These are phyloP conservation scores for Pteronura brasiliensis DNA, from an alignment of 2,113 vertebrate species.

Conservation along the genomic window DNA sequence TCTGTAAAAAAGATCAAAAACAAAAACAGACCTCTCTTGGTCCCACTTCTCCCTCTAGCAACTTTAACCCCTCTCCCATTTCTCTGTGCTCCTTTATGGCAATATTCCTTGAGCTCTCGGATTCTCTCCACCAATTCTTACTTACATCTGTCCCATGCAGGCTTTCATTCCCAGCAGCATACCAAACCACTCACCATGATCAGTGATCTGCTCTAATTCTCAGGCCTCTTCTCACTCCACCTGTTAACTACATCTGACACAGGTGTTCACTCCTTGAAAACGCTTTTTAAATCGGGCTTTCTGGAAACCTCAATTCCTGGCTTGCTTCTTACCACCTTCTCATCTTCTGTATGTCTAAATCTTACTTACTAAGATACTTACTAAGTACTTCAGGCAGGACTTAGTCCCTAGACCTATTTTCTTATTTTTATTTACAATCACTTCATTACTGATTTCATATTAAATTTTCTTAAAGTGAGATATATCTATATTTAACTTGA, in stretches of 20 bases:
- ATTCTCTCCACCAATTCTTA: slow-evolving; percentile 13
- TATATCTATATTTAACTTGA: not conserved
- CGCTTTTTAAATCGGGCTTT: not conserved
- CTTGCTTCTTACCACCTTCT: not conserved
- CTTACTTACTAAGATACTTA: not conserved
- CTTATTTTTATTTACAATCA: slow-evolving; percentile 3
- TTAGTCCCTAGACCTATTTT: not conserved
- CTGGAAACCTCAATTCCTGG: not conserved
- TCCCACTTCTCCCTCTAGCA: not conserved
- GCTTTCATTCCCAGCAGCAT: not conserved
- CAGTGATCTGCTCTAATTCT: not conserved
- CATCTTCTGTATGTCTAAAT: not conserved
- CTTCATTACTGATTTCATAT: not conserved
- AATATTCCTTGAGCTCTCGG: not conserved
- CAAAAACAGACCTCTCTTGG: not conserved
- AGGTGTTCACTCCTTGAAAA: not conserved
- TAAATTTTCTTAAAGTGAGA: not conserved
- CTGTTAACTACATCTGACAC: not conserved
- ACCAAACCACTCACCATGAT: not conserved
- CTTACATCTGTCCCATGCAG: not conserved
- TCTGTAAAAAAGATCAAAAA: not conserved
- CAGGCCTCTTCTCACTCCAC: not conserved
- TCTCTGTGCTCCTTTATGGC: not conserved
- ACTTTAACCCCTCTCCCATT: not conserved
- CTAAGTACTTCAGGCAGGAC: not conserved